Base-by-base conservation (phyloP, 2,113 vertebrate species). In the Ammodytes dubius region DNA sequence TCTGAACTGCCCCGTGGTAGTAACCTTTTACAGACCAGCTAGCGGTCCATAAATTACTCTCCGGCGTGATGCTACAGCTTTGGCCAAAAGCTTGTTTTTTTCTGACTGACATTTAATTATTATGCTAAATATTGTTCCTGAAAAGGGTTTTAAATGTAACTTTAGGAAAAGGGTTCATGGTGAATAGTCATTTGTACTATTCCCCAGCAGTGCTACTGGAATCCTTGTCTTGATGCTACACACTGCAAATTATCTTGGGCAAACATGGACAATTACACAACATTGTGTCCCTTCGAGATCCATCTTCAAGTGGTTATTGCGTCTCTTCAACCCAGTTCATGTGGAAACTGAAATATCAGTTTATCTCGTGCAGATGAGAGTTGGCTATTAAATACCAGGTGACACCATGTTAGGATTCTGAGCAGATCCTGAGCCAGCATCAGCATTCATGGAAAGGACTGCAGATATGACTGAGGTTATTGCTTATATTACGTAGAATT, bases 1-100 rank as follows among this genome's bases (percentile, higher is more conserved):
- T 27, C 82, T 87, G 78, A 79, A 81, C 80, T 66, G 87, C 90
- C 27, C 87, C 81, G 84, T 86, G 82, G 91, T 89, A 77, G 70
- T 90, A 89, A 91, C 91, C 88, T 93, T 27, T 91, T 91, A 88
- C 64, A 73, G 64, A 81, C 87, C 91, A 91, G 88, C 85, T 89
- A 80, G 72, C 6, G 9, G 63, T 87, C 86, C 85, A 90, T 84
- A 91, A 87, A 90, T 90, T 87, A 87, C 72, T 82, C 39, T 71
- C 12, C 49, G 63, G 42, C 40, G 27, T 85, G 78, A 81, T 60
- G 60, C 68, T 79, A 27, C 27, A 54, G 66, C 35, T 54, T 67
- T 87, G 46, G 69, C 45, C 74, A 12, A 75, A 58, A 65, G 27
- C 63, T 17, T 7, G 39, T 35, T n/a, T 70, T 63, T 37, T 46